These are phyloP conservation scores for Lathamus discolor DNA, from an alignment of 2,113 vertebrate genomes.

Conservation along the genomic window DNA sequence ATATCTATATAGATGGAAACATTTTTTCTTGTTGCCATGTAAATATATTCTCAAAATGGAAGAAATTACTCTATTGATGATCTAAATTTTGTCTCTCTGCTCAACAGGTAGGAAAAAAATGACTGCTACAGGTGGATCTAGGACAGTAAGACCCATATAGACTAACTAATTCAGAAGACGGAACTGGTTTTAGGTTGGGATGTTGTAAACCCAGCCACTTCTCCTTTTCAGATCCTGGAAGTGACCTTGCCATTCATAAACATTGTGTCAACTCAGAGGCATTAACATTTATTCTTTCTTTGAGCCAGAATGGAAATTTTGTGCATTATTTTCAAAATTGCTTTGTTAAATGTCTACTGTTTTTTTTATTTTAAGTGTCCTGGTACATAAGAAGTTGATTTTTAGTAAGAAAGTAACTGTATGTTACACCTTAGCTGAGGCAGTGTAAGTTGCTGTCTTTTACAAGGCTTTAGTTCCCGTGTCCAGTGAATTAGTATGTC, in stretches of 20 bases:
- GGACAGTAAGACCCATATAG: neutral
- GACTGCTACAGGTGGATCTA: neutral
- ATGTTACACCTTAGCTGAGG: neutral
- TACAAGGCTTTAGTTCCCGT: accelerated
- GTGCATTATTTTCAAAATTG: neutral
- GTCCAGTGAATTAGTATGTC: neutral
- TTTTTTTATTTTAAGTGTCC: neutral
- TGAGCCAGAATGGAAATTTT: neutral
- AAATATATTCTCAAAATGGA: neutral
- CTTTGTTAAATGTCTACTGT: neutral
- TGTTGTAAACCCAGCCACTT: neutral
- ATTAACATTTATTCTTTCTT: neutral
- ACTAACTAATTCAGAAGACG: neutral
- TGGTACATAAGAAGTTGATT: neutral
- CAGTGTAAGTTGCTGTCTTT: neutral
- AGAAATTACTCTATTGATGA: neutral
- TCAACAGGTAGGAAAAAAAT: neutral
- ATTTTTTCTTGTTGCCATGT: neutral
- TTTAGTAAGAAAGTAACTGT: neutral
- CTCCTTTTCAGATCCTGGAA: neutral
- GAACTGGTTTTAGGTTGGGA: neutral
- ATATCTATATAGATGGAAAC: neutral
- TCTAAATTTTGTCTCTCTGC: neutral
- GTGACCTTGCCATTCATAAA: neutral
- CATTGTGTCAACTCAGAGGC: neutral